Evolutionary conservation across 2,113 vertebrate genomes (phyloP).

Genomic region (Poicephalus gulielmi): DNA sequence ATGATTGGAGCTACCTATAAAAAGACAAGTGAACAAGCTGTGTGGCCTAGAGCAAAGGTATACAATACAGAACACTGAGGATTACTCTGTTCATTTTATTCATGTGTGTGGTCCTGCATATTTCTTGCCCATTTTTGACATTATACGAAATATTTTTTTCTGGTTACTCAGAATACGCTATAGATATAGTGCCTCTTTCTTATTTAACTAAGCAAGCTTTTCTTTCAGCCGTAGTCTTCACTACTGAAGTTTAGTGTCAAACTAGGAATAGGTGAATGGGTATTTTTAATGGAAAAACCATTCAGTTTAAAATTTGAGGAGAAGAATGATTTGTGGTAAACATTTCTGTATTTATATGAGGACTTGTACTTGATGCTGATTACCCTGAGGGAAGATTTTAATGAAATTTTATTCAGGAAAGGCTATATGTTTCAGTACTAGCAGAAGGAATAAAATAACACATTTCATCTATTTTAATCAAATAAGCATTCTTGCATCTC

Average conservation of each 20-base stretch:
- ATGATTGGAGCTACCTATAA: neutral
- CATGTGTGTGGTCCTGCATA: slow-evolving; percentile 41
- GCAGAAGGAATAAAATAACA: slow-evolving; percentile 20
- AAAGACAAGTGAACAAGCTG: neutral
- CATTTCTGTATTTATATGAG: neutral
- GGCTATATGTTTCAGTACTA: neutral
- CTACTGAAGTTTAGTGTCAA: neutral
- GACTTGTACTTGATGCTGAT: neutral
- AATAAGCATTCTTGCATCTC: neutral
- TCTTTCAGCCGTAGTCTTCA: neutral
- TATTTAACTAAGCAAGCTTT: neutral
- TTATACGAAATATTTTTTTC: neutral
- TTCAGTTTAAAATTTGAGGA: neutral
- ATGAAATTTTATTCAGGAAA: neutral
- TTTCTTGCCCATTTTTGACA: neutral
- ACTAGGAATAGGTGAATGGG: neutral
- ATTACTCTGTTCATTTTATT: slow-evolving; percentile 22
- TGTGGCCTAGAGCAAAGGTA: slow-evolving; percentile 1
- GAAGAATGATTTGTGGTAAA: slow-evolving; percentile 8
- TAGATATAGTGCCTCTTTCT: neutral
- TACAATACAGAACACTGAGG: neutral
- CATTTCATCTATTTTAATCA: neutral
- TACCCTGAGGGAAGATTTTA: neutral
- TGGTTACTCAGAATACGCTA: neutral
- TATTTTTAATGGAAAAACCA: neutral